These are phyloP conservation scores for Nephrotoma appendiculata DNA, from an alignment of 2,888 invertebrate genomes.

Conservation along the genomic window DNA sequence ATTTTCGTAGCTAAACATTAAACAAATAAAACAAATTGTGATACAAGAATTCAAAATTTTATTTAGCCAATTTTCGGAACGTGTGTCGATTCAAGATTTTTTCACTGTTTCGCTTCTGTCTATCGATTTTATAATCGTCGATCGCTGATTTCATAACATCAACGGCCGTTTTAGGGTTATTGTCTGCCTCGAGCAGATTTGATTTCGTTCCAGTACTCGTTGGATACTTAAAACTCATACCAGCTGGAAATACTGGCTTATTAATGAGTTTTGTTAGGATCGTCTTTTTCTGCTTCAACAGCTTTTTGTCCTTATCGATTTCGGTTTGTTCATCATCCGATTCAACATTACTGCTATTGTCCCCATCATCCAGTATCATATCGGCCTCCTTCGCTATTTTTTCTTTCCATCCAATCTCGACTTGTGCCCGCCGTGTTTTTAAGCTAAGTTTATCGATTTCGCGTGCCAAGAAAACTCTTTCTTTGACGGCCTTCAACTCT, in stretches of 20 bases:
- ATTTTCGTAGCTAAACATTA: conserved; percentile 63
- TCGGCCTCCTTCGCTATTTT: conserved; percentile 83
- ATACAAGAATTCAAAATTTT: neutral
- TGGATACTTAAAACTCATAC: conserved; percentile 45
- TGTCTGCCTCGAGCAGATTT: conserved; percentile 19
- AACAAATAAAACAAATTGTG: neutral
- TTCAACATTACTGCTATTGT: conserved; percentile 17
- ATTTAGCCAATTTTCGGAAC: conserved; percentile 6
- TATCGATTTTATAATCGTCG: conserved; percentile 21
- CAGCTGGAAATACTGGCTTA: conserved; percentile 49
- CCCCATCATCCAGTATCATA: conserved; percentile 70
- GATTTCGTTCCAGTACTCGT: conserved; percentile 24
- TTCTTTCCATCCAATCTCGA: conserved; percentile 71
- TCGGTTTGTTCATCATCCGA: conserved; percentile 28
- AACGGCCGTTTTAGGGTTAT: conserved; percentile 29
- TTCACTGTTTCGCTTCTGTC: neutral
- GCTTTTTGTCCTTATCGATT: conserved; percentile 23
- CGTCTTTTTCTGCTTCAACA: conserved; percentile 35
- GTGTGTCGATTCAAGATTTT: conserved; percentile 1
- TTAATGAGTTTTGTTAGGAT: conserved; percentile 38
- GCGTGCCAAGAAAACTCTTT: conserved; percentile 60
- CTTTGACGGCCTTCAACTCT: conserved; percentile 45
- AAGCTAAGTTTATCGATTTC: conserved; percentile 67
- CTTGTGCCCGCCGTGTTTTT: conserved; percentile 42
- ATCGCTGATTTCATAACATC: conserved; percentile 39